Evolutionary conservation across 1,140 invertebrate species (phyloP), one percentile per base, ranked within the genome.

Genomic region (Rhopalosiphum maidis): DNA sequence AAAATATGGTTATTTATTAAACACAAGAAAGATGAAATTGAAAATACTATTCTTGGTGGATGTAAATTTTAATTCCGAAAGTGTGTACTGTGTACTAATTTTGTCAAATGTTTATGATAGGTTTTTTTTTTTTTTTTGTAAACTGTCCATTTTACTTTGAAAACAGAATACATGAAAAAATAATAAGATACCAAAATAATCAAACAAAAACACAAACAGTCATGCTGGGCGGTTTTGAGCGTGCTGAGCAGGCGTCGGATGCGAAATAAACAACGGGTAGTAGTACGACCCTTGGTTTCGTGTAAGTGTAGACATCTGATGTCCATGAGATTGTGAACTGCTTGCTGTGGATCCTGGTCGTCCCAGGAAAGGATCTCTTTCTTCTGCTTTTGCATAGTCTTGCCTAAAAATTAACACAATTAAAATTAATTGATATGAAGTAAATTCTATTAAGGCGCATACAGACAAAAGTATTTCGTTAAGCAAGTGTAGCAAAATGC

Each of bases 351-450:
- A 93, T n/a, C 91, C 48, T 8, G 91, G 91, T 41, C 91, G 77
- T 41, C 91, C 91, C 94, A 97, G 95, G 94, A 96, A 97, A 77
- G 97, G 97, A 95, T 97, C 97, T 94, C 97, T 96, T 94, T 97
- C 97, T 94, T 97, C 97, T 93, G 97, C 96, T 95, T 97, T 96
- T 94, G 96, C 96, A 95, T 97, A 97, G 95, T 97, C 97, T 94
- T 96, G 96, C 95, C 97, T 97, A 95, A 91, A 96, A 96, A 92
- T 94, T 94, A 94, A 90, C 23, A 88, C 41, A 41, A 41, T 93
- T 85, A 82, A 92, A 43, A 92, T 82, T 3, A 92, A 54, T 11
- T 43, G 25, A 15, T 37, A 43, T 23, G 1, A 83, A 37, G 41
- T 25, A 48, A 48, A 60, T 18, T n/a, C 60, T 77, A 77, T 77